A percentile compares a stretch with the other conserved stretches of the same genome.
Conservation (phyloP, 2,888 invertebrate species). For the Perizoma flavofasciatum region DNA sequence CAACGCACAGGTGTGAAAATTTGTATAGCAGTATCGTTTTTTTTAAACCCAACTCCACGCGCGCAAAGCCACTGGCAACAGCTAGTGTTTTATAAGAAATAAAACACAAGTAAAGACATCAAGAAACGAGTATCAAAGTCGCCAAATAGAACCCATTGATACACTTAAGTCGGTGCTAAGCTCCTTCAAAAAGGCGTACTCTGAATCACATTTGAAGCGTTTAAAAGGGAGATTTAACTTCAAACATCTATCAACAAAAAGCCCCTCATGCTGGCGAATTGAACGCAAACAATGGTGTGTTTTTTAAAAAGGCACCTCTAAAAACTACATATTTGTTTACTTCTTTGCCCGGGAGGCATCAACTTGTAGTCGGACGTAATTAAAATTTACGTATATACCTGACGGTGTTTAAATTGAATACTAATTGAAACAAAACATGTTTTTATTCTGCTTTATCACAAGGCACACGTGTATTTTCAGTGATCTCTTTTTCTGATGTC, state of each 20-base stretch:
- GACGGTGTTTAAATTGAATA: constrained; percentile 30
- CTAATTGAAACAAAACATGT: constrained; percentile 35
- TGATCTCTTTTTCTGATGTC: not conserved
- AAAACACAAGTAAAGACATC: too few species aligned
- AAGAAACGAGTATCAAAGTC: constrained; percentile 26
- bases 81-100: too few species aligned
- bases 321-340: constrained; percentile 68
- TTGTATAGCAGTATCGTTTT: too few species aligned
- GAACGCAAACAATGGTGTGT: constrained; percentile 77
- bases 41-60: too few species aligned
- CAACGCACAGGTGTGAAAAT: too few species aligned
- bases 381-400: constrained; percentile 34
- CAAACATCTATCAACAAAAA: constrained; percentile 70
- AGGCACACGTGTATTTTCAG: not conserved
- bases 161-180: constrained; percentile 58
- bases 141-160: constrained; percentile 43
- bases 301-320: constrained; percentile 71
- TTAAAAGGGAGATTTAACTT: constrained; percentile 81
- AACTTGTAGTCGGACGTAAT: constrained; percentile 36
- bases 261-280: constrained; percentile 67
- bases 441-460: constrained; percentile 35
- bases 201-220: constrained; percentile 76
- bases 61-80: too few species aligned
- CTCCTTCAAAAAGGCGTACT: constrained; percentile 67
- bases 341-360: constrained; percentile 59